phyloP scores from a whole-genome alignment of 1,140 invertebrate species.

The Papilio machaon region DNA sequence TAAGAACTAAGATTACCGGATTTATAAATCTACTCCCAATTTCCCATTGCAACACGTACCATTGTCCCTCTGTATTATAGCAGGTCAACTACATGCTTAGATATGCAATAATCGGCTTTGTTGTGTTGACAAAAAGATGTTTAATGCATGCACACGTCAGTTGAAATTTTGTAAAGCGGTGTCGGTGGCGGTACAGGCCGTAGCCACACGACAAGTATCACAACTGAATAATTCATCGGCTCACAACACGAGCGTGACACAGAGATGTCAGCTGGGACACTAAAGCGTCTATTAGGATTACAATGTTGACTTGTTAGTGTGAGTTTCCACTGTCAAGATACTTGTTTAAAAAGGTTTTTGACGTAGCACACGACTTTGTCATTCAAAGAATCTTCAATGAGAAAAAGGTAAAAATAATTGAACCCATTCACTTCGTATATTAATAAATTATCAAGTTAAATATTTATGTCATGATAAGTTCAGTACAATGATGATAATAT shows the following conservation, averaged over 20 bases:
- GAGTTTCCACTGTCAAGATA: background rate
- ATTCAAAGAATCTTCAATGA: background rate
- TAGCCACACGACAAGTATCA: background rate
- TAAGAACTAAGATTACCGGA: too few relatives aligned
- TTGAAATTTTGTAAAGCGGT: constrained; percentile 4
- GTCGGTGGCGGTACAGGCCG: background rate
- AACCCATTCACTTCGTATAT: too few relatives aligned
- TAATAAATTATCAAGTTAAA: too few relatives aligned
- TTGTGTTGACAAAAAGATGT: background rate
- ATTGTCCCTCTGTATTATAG: background rate
- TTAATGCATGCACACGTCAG: constrained; percentile 13
- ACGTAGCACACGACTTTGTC: background rate
- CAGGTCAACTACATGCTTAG: background rate
- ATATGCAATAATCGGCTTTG: constrained; percentile 9
- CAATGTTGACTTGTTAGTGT: background rate
- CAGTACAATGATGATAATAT: too few relatives aligned
- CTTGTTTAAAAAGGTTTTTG: background rate
- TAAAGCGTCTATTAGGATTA: background rate
- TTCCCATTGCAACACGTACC: background rate
- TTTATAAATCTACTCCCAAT: too few relatives aligned
- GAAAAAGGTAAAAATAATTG: too few relatives aligned
- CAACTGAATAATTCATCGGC: constrained; percentile 9
- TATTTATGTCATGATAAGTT: background rate
- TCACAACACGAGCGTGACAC: background rate
- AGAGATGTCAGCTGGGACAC: background rate